A percentile compares a stretch with the other conserved stretches of the same genome.
phyloP scores from a whole-genome alignment of 2,797 vertebrate genomes.

The Amazonetta brasiliensis region DNA sequence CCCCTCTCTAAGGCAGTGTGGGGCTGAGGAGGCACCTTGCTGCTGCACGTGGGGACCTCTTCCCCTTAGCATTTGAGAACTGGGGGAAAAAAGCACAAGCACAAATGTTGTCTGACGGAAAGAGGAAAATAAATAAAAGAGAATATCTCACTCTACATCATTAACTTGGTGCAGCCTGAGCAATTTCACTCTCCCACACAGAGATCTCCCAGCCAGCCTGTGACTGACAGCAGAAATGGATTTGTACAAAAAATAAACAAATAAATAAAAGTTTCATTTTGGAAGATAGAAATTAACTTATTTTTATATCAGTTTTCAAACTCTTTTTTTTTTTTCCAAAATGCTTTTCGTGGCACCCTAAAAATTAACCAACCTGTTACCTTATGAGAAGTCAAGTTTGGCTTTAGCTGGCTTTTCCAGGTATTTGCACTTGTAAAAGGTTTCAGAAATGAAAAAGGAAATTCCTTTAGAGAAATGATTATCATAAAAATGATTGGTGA shows the following conservation, averaged over 20 bases:
- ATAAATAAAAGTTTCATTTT: background rate
- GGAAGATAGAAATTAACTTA: background rate
- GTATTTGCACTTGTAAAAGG: background rate
- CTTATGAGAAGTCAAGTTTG: background rate
- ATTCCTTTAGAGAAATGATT: background rate
- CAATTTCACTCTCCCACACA: background rate
- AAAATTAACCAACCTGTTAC: background rate
- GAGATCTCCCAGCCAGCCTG: background rate
- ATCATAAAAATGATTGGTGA: background rate
- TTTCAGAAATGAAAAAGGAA: background rate
- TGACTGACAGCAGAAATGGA: background rate
- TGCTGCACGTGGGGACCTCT: background rate
- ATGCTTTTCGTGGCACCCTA: background rate
- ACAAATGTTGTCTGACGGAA: background rate
- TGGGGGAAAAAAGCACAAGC: fast-evolving
- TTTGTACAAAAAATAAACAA: background rate
- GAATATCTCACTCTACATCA: background rate
- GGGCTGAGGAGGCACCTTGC: background rate
- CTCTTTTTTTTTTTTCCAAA: background rate
- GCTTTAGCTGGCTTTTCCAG: background rate
- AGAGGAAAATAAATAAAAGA: background rate
- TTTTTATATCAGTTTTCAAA: background rate
- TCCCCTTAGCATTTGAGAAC: background rate
- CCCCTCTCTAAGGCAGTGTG: background rate
- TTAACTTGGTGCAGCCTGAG: background rate